phyloP scores from a whole-genome alignment of 2,888 invertebrate genomes.

The Polietes domitor region DNA sequence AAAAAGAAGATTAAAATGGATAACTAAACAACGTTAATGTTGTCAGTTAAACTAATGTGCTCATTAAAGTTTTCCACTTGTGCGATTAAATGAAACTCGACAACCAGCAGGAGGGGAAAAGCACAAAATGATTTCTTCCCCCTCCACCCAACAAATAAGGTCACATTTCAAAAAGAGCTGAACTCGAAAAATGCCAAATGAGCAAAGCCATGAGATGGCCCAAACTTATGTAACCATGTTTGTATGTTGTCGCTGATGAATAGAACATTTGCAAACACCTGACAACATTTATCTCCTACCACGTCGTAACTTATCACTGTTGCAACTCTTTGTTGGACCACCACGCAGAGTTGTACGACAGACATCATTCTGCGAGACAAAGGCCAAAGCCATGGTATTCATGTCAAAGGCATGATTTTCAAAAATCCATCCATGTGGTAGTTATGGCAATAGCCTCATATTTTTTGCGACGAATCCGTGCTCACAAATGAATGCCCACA shows the following conservation, averaged over 20 bases:
- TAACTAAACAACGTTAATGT: conserved; percentile 58
- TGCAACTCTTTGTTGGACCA: not conserved
- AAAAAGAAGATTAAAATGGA: conserved; percentile 66
- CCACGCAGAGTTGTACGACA: not conserved
- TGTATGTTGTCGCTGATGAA: not conserved
- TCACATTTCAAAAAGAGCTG: conserved; percentile 5
- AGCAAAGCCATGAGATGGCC: conserved; percentile 48
- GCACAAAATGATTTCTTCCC: conserved; percentile 12
- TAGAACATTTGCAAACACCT: conserved; percentile 55
- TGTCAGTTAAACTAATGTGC: conserved; percentile 72
- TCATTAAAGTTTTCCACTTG: conserved; percentile 76
- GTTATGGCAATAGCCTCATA: conserved; percentile 74
- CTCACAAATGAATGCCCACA: conserved; percentile 53
- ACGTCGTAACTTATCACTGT: conserved; percentile 44
- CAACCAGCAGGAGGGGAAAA: not conserved
- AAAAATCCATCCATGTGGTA: conserved; percentile 75
- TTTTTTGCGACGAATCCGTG: conserved; percentile 26
- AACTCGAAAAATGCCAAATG: conserved; percentile 47
- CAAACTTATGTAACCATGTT: not conserved
- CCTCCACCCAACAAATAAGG: not conserved
- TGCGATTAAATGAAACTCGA: conserved; percentile 58
- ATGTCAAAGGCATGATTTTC: conserved; percentile 26
- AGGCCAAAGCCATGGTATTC: conserved; percentile 52
- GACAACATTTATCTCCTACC: conserved; percentile 32
- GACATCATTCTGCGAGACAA: conserved; percentile 33